These are phyloP conservation scores for Leptodactylus fallax DNA, from an alignment of 2,797 vertebrate genomes.

Conservation along the genomic window DNA sequence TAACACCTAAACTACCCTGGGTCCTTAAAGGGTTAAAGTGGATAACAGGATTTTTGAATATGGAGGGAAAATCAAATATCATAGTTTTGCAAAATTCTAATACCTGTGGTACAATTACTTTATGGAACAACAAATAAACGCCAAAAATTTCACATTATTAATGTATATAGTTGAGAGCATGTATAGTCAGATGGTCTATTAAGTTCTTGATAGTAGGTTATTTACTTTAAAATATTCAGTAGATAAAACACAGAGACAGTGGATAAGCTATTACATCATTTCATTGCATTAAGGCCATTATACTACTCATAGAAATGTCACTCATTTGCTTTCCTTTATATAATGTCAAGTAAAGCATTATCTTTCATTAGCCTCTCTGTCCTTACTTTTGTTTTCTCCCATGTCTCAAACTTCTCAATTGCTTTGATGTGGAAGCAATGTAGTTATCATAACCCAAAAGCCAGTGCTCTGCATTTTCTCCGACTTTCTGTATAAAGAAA, in stretches of 20 bases:
- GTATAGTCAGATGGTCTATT: too few species aligned
- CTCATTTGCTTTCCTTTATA: conserved; percentile 38
- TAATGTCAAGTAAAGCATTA: conserved; percentile 55
- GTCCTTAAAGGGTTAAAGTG: too few species aligned
- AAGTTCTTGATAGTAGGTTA: not conserved
- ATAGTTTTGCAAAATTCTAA: too few species aligned
- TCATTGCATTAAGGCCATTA: conserved; percentile 11
- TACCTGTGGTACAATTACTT: too few species aligned
- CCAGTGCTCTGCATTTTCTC: conserved; percentile 48
- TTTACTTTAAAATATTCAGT: not conserved
- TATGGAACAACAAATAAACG: too few species aligned
- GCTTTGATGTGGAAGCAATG: conserved; percentile 58
- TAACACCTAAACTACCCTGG: too few species aligned
- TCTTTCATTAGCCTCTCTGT: conserved; percentile 50
- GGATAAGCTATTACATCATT: conserved; percentile 6
- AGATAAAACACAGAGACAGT: not conserved
- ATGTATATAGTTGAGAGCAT: too few species aligned
- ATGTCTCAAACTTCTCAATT: conserved; percentile 49
- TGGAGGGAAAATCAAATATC: too few species aligned
- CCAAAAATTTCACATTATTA: too few species aligned
- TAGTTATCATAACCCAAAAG: conserved; percentile 55
- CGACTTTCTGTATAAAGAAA: conserved; percentile 43
- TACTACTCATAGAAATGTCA: conserved; percentile 17
- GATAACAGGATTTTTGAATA: too few species aligned
- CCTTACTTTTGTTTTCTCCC: conserved; percentile 47